phyloP scores from a whole-genome alignment of 2,797 vertebrate genomes.

The Smutsia gigantea region DNA sequence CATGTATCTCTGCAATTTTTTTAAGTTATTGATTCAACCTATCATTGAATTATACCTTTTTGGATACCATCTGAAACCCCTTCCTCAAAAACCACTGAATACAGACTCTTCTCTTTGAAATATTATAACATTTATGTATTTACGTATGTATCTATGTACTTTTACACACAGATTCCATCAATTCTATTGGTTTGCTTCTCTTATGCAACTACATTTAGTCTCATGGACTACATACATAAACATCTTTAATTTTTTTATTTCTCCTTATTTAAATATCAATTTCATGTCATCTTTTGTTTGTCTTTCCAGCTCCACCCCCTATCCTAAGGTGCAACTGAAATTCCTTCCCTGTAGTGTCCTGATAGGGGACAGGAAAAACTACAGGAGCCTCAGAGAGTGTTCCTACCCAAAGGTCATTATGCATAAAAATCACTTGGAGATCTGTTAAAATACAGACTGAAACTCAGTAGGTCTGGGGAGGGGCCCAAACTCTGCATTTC shows the following conservation, averaged over 20 bases:
- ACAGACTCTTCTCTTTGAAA: neutral
- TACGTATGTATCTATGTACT: neutral
- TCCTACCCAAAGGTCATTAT: neutral
- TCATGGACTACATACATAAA: neutral
- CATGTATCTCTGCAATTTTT: neutral
- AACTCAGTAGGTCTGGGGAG: neutral
- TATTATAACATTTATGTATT: neutral
- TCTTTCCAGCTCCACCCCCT: neutral
- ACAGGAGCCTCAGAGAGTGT: neutral
- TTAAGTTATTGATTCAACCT: neutral
- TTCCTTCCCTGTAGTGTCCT: neutral
- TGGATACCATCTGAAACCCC: neutral
- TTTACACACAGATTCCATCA: neutral
- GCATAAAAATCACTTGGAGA: too few relatives aligned
- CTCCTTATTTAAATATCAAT: neutral
- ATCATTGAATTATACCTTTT: neutral
- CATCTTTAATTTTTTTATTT: neutral
- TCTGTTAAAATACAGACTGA: neutral
- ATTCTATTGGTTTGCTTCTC: neutral
- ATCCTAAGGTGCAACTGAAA: neutral
- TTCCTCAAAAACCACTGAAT: neutral
- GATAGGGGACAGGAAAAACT: neutral
- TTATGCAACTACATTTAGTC: neutral
- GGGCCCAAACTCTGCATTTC: neutral
- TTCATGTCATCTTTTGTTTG: neutral